These are phyloP conservation scores for Bryconaethiops microstoma DNA, from an alignment of 2,797 vertebrate genomes.

Conservation along the genomic window DNA sequence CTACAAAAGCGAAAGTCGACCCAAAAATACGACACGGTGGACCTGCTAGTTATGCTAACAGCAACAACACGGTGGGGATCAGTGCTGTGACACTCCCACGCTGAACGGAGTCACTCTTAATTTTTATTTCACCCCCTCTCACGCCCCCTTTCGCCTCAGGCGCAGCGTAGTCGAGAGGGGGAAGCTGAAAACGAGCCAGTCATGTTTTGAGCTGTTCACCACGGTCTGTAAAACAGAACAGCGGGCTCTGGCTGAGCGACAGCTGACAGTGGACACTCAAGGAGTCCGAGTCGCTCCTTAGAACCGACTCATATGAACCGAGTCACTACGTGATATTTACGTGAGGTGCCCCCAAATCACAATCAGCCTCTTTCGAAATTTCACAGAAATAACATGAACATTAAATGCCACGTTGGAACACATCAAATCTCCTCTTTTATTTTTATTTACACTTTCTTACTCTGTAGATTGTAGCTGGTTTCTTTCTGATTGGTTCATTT, in stretches of 20 bases:
- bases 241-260: not conserved
- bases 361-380: too few relatives aligned
- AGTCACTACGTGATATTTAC: not conserved
- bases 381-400: too few relatives aligned
- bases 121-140: not conserved
- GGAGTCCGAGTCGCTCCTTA: not conserved
- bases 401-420: too few relatives aligned
- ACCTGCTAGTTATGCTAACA: constrained; percentile 51
- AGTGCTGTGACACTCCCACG: constrained; percentile 44
- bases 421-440: too few relatives aligned
- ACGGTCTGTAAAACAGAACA: not conserved
- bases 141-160: not conserved
- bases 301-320: not conserved
- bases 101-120: constrained; percentile 9
- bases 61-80: not conserved
- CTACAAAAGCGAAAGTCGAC: constrained; percentile 13
- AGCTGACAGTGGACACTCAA: constrained; percentile 15
- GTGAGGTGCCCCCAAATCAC: too few relatives aligned
- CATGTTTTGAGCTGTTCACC: not conserved
- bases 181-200: not conserved
- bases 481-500: too few relatives aligned
- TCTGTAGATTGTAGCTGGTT: too few relatives aligned
- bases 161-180: not conserved
- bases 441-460: too few relatives aligned
- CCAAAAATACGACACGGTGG: constrained; percentile 12